phyloP scores from a whole-genome alignment of 2,888 invertebrate genomes.

The Lissocephala sabroskyi region DNA sequence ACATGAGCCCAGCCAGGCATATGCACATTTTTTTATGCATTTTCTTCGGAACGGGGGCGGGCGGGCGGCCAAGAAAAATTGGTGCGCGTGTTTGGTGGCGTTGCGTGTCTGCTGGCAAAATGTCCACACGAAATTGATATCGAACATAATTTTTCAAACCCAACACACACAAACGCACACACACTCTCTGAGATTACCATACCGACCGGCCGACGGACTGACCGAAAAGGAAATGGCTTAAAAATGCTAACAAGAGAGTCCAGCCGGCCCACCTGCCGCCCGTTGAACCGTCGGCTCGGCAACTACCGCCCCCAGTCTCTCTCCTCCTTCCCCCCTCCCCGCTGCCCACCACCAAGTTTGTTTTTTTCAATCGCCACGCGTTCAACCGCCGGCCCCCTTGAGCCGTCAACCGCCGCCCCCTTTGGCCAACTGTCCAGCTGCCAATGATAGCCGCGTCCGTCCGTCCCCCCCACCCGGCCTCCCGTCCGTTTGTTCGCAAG shows the following conservation, averaged over 20 bases:
- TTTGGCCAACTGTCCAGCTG: constrained; percentile 8
- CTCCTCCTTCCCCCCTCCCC: too few relatives aligned
- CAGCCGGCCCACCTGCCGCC: constrained; percentile 3
- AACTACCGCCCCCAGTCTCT: too few relatives aligned
- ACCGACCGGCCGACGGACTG: too few relatives aligned
- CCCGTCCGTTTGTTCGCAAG: constrained; percentile 26
- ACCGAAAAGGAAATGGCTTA: constrained; percentile 53
- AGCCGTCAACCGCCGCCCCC: neutral
- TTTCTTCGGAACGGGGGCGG: neutral
- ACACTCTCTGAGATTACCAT: constrained; percentile 6
- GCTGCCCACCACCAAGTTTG: too few relatives aligned
- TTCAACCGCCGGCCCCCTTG: too few relatives aligned
- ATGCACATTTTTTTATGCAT: too few relatives aligned
- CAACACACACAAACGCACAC: constrained; percentile 26
- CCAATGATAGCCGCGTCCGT: too few relatives aligned
- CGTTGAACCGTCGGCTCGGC: too few relatives aligned
- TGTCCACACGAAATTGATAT: constrained; percentile 65
- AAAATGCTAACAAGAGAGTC: constrained; percentile 54
- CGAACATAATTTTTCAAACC: constrained; percentile 57
- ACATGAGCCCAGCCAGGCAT: neutral
- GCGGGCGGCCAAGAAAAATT: constrained; percentile 40
- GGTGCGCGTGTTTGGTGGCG: constrained; percentile 62
- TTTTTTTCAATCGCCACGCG: too few relatives aligned
- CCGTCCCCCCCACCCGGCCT: neutral
- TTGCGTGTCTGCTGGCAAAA: constrained; percentile 62